Evolutionary conservation across 2,113 vertebrate species (phyloP), one percentile per base, ranked within the genome.

Genomic region (Pardalotus punctatus): DNA sequence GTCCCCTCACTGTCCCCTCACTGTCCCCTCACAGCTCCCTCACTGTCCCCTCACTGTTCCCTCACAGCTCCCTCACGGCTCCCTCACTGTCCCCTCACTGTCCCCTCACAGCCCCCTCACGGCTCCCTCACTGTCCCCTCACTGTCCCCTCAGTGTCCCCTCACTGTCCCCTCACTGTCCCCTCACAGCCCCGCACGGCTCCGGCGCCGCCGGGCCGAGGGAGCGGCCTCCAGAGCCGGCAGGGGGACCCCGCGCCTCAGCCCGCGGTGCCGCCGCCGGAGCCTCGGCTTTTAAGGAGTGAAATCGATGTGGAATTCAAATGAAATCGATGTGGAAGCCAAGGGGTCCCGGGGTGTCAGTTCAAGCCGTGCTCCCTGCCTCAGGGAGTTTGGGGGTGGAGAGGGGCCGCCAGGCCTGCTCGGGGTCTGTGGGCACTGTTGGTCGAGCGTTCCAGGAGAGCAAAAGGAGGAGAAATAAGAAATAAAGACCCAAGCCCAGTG

Each of bases 371-470:
- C 62, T 24, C 3, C 19, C 19, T 3, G 43, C n/a, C 43, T 28
- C 23, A 14, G 38, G 9, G 10, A 27, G 38, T 12, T n/a, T 5
- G 33, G 7, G 2, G 29, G 15, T 0, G 1, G 8, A 11, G 42
- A 22, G 12, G 27, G 15, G 4, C 6, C 2, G 0, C 12, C 33
- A 4, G 50, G 13, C 31, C n/a, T 29, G 4, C n/a, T 38, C 1
- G 2, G 28, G 28, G 10, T 56, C 29, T n/a, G 36, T 6, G 6
- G 7, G 5, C 1, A 1, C 42, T 23, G 10, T 36, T 47, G 65
- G 56, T n/a, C 11, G 10, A 11, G 18, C 1, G 4, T 16, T 33
- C 11, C 22, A 5, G 38, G 19, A 48, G 35, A 28, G 17, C 47
- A 25, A 73, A 78, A 47, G 19, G 33, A 14, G 47, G 25, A 43